Base-by-base conservation (phyloP, 2,797 vertebrate species). In the Simalia tracyae region DNA sequence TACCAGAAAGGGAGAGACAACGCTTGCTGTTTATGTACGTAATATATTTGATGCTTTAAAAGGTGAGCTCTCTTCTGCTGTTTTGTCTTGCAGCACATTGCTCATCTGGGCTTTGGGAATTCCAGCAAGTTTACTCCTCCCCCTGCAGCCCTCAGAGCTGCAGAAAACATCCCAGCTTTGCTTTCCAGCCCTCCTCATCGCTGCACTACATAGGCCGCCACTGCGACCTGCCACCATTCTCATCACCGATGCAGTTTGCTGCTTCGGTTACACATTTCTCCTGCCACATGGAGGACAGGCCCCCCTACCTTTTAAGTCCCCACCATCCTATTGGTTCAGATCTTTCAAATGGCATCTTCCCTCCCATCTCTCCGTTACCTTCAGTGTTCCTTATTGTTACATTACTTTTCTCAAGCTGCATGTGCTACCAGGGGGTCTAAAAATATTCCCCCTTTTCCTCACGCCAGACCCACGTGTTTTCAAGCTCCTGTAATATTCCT, bases 1-100 rank as follows among this genome's bases (percentile, higher is more conserved):
- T 92, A 88, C 91, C 91, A 92, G 91, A 92, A 92, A 89, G 87
- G 24, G 87, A 92, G 60, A 84, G 87, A 85, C 91, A 89, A 89
- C 87, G 87, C 76, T 89, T 92, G 87, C 76, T 89, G 91, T 89
- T 92, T 92, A 89, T 89, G 87, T 92, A 66, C 87, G 72, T 89
- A 66, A 92, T 66, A 92, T 22, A 89, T 89, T 92, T 89, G 84
- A 85, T 64, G 57, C 60, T 92, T 89, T 57, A 64, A 64, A 89
- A 89, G 76, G 60, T 92, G 91, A 92, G 76, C 76, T 22, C 72
- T 84, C 59, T 76, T 84, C 50, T 57, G 84, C 90, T 57, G 63
- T n/a, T n/a, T 17, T 4, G 59, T 46, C 87, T 85, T 92, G 91
- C 61, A 85, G 50, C 91, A 89, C 46, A 46, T 63, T 31, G 76